Conservation (phyloP, 2,797 vertebrate genomes). For the Leuciscus waleckii region DNA sequence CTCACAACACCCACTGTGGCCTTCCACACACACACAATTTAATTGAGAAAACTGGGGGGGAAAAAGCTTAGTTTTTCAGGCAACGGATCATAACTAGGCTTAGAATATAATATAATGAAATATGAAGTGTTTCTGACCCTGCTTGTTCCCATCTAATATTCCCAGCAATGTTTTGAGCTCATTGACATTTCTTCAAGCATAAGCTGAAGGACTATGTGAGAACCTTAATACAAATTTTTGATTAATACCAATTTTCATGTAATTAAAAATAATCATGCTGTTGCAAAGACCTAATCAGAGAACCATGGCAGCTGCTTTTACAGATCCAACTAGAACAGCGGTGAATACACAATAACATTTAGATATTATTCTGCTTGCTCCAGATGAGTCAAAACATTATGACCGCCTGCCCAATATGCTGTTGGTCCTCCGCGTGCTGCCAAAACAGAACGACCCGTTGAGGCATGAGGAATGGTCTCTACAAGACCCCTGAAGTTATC, state of each 20-base stretch:
- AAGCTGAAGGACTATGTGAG: background rate
- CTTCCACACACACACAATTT: background rate
- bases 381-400: background rate
- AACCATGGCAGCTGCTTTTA: background rate
- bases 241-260: background rate
- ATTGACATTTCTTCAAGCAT: constrained; percentile 3
- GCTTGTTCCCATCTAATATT: background rate
- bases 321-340: background rate
- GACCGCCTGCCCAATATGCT: background rate
- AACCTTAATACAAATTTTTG: background rate
- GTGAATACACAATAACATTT: background rate
- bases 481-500: background rate
- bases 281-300: background rate
- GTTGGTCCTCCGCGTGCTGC: background rate
- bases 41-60: background rate
- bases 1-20: background rate
- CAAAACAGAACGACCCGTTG: background rate
- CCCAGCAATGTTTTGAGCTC: background rate
- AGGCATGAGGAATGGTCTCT: background rate
- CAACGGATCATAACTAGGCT: background rate
- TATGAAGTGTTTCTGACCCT: background rate
- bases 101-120: background rate
- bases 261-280: background rate
- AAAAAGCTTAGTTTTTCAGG: background rate
- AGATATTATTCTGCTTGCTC: background rate